Evolutionary conservation across 2,888 invertebrate species (phyloP).

Genomic region (Dryobota labecula): DNA sequence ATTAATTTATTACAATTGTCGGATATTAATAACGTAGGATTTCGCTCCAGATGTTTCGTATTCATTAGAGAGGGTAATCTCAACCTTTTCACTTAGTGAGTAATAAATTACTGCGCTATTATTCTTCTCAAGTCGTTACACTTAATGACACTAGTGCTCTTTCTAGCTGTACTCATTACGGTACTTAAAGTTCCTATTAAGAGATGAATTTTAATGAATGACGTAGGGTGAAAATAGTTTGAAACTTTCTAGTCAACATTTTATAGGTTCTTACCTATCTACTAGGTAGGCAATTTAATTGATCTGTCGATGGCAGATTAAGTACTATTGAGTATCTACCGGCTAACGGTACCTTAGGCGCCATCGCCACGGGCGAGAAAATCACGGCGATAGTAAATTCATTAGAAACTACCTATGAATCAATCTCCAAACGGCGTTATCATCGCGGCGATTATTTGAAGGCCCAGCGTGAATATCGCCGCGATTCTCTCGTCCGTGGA

Average conservation of each 20-base stretch:
- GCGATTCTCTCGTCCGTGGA: too few relatives aligned
- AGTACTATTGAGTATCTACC: too few relatives aligned
- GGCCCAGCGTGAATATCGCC: too few relatives aligned
- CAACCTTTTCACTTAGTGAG: conserved; percentile 39
- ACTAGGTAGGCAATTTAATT: too few relatives aligned
- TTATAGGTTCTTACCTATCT: not conserved
- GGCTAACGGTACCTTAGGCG: too few relatives aligned
- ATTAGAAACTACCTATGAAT: too few relatives aligned
- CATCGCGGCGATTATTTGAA: too few relatives aligned
- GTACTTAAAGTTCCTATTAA: conserved; percentile 18
- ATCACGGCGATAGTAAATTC: too few relatives aligned
- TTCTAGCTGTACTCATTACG: conserved; percentile 9
- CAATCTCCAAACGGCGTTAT: too few relatives aligned
- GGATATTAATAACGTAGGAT: conserved; percentile 63
- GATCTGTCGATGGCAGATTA: too few relatives aligned
- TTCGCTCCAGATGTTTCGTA: conserved; percentile 66
- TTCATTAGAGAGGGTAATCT: conserved; percentile 64
- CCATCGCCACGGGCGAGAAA: too few relatives aligned
- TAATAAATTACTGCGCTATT: conserved; percentile 49
- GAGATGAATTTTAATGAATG: conserved; percentile 22
- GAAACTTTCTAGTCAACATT: not conserved
- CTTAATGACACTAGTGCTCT: conserved; percentile 27
- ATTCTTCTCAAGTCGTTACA: conserved; percentile 42
- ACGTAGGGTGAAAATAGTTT: not conserved
- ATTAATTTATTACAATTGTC: conserved; percentile 67